Base-by-base conservation (phyloP, 2,113 vertebrate species). In the Camelus dromedarius region DNA sequence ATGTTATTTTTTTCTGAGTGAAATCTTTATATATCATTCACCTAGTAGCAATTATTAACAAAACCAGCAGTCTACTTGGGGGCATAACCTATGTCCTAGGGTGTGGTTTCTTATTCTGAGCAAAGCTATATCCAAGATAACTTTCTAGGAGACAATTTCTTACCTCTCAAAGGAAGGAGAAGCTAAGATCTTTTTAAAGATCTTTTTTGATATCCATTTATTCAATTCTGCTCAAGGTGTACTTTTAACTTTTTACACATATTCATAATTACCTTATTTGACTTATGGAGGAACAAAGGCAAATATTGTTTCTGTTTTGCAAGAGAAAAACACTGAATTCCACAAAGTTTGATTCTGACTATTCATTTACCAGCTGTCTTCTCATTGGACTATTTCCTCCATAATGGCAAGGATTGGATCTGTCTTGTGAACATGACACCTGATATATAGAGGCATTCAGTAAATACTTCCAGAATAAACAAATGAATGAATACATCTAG, bases 231-330 rank as follows among this genome's bases (percentile, higher is more conserved):
- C 1, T 75, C 42, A 94, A 85, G 14, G 3, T 87, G 8, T 8
- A 79, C 13, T 85, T 76, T 93, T 24, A 88, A 85, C 0, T 64
- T 80, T 67, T 58, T 48, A 7, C 64, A 86, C n/a, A 92, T 48
- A 92, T 86, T 87, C 18, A 83, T 2, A 76, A 30, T 72, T 28
- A 86, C 66, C 16, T 85, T n/a, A 86, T 80, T 46, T 89, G 46
- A 77, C 28, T 89, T 89, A 9, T 48, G 3, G 22, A 75, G 94
- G 58, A 94, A 46, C 5, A 67, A 90, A 38, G 2, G 32, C 20
- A 70, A 48, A 60, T n/a, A 48, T 64, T 90, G 67, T 81, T 46
- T 66, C 14, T 35, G 76, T 91, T 97, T 88, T 80, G 30, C 32
- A 84, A 66, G 64, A 80, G 5, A 58, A 79, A 60, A 83, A 72